Percentiles rank a stretch among this genome's conserved stretches.
Evolutionary conservation across 1,140 invertebrate genomes (phyloP).

Genomic region (Penaeus japonicus): DNA sequence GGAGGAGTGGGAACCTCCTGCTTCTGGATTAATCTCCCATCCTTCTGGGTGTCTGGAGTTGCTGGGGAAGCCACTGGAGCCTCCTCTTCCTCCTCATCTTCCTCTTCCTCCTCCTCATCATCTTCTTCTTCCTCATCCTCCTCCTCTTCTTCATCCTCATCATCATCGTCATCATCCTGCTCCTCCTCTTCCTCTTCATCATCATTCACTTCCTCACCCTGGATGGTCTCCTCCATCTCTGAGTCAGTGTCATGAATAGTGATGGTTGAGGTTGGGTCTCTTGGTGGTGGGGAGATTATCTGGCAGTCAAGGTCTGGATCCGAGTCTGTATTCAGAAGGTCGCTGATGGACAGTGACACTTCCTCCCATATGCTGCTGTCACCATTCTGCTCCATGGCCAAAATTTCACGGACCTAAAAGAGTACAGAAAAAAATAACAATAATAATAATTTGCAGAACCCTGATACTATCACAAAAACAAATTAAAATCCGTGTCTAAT

Average conservation of each 20-base stretch:
- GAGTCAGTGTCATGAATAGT: constrained; percentile 58
- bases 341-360: constrained; percentile 41
- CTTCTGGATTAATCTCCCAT: background rate
- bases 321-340: constrained; percentile 27
- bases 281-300: constrained; percentile 57
- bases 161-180: constrained; percentile 20
- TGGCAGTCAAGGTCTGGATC: constrained; percentile 56
- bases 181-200: constrained; percentile 42
- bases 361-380: constrained; percentile 39
- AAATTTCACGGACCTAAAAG: constrained; percentile 40
- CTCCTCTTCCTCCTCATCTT: constrained; percentile 30
- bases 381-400: constrained; percentile 43
- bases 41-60: background rate
- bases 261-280: constrained; percentile 55
- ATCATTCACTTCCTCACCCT: constrained; percentile 1
- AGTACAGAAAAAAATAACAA: background rate
- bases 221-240: constrained; percentile 38
- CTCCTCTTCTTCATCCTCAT: constrained; percentile 9
- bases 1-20: constrained; percentile 3
- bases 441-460: no score
- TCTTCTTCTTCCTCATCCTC: background rate
- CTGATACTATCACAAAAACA: no score
- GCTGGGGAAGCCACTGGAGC: background rate
- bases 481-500: no score
- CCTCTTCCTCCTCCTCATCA: constrained; percentile 14